phyloP scores from a whole-genome alignment of 2,797 vertebrate genomes.

The Diplodus puntazzo region DNA sequence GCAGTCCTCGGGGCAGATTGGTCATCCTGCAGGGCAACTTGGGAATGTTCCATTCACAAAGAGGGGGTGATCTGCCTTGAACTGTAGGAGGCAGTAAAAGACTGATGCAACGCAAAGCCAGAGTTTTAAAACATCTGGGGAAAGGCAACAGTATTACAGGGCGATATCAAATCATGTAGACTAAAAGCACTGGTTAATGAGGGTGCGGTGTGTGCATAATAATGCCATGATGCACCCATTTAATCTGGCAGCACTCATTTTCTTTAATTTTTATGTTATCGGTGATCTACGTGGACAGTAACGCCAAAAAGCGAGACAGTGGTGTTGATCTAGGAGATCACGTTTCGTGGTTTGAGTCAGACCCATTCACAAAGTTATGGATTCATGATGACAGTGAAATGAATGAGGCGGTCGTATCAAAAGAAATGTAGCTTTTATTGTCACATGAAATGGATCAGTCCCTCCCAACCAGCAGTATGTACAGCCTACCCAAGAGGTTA shows the following conservation, averaged over 20 bases:
- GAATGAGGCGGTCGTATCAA: neutral
- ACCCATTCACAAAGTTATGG: neutral
- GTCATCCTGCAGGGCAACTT: neutral
- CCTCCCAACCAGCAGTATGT: neutral
- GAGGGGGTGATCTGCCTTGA: neutral
- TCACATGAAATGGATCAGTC: neutral
- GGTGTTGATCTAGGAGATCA: neutral
- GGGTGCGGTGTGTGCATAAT: neutral
- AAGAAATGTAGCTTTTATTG: neutral
- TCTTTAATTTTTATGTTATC: neutral
- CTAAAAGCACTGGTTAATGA: neutral
- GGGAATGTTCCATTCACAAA: neutral
- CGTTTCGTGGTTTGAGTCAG: neutral
- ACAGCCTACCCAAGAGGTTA: neutral
- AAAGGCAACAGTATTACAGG: neutral
- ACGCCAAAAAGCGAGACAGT: neutral
- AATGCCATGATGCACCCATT: neutral
- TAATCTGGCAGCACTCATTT: neutral
- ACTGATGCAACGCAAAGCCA: slow-evolving; percentile 4
- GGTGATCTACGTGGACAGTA: neutral
- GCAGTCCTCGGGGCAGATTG: neutral
- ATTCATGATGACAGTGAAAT: neutral
- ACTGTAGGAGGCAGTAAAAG: slow-evolving; percentile 32
- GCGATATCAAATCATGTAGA: neutral
- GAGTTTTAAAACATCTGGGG: neutral